phyloP scores from a whole-genome alignment of 2,797 vertebrate genomes.

The Pogoniulus pusillus region DNA sequence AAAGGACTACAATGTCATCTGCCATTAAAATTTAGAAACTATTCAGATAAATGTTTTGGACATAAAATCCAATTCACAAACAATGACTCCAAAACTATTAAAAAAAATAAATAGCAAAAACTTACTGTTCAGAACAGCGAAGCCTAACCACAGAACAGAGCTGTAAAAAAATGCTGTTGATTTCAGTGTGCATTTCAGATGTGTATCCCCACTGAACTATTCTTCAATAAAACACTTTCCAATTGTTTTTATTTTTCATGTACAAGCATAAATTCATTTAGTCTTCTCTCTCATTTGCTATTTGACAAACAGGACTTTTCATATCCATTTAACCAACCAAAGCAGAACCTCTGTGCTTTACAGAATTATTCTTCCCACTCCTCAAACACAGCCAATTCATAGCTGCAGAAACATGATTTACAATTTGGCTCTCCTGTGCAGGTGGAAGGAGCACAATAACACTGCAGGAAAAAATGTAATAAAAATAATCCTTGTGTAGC shows the following conservation, averaged over 20 bases:
- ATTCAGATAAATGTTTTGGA: neutral
- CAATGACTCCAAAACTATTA: neutral
- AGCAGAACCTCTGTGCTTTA: neutral
- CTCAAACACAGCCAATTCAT: neutral
- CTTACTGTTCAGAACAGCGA: neutral
- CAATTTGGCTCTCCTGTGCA: neutral
- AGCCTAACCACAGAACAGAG: neutral
- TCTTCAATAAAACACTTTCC: neutral
- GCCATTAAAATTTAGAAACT: neutral
- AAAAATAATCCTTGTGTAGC: neutral
- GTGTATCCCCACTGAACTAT: neutral
- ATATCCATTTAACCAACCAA: neutral
- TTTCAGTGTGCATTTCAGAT: neutral
- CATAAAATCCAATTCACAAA: neutral
- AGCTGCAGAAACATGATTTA: neutral
- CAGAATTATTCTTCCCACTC: neutral
- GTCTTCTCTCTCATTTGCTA: neutral
- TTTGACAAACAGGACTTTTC: neutral
- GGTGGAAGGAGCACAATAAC: neutral
- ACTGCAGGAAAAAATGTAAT: neutral
- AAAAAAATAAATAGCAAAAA: neutral
- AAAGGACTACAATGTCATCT: neutral
- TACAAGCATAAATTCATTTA: neutral
- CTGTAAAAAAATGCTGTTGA: neutral
- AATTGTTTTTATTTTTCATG: neutral